These are phyloP conservation scores for Nothocercus nigrocapillus DNA, from an alignment of 2,113 vertebrate genomes.

Conservation along the genomic window DNA sequence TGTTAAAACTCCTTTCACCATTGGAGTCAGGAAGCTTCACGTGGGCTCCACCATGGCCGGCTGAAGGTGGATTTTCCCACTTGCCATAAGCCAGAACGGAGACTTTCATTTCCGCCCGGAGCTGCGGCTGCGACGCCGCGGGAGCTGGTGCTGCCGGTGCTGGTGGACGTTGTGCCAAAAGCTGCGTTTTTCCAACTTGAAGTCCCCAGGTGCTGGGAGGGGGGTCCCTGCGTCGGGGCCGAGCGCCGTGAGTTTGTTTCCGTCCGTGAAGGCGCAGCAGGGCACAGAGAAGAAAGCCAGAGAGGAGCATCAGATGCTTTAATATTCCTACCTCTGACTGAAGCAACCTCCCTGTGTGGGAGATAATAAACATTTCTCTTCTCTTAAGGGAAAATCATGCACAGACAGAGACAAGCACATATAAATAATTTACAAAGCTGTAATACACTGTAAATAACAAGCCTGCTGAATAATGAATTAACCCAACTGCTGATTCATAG, in stretches of 20 bases:
- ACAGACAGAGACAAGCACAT: conserved; percentile 74
- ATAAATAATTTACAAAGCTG: conserved; percentile 86
- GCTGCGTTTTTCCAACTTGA: neutral
- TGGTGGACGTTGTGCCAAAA: fast-evolving
- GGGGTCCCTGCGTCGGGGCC: fast-evolving
- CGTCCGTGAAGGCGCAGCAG: neutral
- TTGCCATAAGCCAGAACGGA: neutral
- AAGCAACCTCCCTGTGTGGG: conserved; percentile 67
- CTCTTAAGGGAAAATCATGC: conserved; percentile 77
- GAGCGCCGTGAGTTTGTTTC: neutral
- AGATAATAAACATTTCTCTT: conserved; percentile 77
- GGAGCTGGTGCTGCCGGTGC: neutral
- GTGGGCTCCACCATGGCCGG: neutral
- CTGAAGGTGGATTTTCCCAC: neutral
- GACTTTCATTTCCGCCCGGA: neutral
- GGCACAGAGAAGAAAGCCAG: conserved; percentile 2
- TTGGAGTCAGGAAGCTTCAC: neutral
- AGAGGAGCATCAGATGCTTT: conserved; percentile 27
- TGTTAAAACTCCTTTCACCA: neutral
- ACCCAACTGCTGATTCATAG: conserved; percentile 83
- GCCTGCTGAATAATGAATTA: conserved; percentile 85
- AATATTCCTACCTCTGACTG: conserved; percentile 65
- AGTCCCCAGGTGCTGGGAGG: neutral
- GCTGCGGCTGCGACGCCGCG: fast-evolving
- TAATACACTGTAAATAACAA: conserved; percentile 85